phyloP scores from a whole-genome alignment of 2,888 invertebrate genomes.

The Drosophila mimica region DNA sequence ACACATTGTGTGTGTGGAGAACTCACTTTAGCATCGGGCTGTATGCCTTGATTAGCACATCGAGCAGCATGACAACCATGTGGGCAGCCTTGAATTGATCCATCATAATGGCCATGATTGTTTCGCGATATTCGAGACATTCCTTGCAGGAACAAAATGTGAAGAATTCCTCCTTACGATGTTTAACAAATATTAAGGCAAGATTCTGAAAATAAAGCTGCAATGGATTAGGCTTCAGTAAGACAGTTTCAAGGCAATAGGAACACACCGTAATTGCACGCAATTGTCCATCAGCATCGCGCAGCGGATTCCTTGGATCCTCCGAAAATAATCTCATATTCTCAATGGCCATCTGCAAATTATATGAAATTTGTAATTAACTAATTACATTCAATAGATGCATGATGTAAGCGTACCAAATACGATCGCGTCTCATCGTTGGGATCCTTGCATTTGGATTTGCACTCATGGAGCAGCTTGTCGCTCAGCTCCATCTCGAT shows the following conservation, averaged over 20 bases:
- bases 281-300: slow-evolving; percentile 73
- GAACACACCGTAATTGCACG: slow-evolving; percentile 77
- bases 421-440: slow-evolving; percentile 72
- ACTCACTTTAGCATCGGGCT: slow-evolving; percentile 84
- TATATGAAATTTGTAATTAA: not conserved
- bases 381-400: too few relatives aligned
- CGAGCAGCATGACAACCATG: slow-evolving; percentile 83
- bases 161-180: slow-evolving; percentile 82
- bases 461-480: slow-evolving; percentile 75
- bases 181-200: slow-evolving; percentile 82
- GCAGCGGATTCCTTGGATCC: slow-evolving; percentile 71
- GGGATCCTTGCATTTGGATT: slow-evolving; percentile 65
- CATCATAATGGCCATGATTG: slow-evolving; percentile 83
- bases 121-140: slow-evolving; percentile 84
- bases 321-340: slow-evolving; percentile 72
- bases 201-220: slow-evolving; percentile 80
- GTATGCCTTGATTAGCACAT: slow-evolving; percentile 83
- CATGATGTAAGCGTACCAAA: slow-evolving; percentile 60
- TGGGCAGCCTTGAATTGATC: slow-evolving; percentile 84
- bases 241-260: slow-evolving; percentile 18
- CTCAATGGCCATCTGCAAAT: slow-evolving; percentile 68
- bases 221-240: slow-evolving; percentile 67
- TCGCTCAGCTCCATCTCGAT: slow-evolving; percentile 81
- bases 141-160: slow-evolving; percentile 84
- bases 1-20: not conserved